Base-by-base conservation (phyloP, 2,888 invertebrate species). In the Drosophila borborema region DNA sequence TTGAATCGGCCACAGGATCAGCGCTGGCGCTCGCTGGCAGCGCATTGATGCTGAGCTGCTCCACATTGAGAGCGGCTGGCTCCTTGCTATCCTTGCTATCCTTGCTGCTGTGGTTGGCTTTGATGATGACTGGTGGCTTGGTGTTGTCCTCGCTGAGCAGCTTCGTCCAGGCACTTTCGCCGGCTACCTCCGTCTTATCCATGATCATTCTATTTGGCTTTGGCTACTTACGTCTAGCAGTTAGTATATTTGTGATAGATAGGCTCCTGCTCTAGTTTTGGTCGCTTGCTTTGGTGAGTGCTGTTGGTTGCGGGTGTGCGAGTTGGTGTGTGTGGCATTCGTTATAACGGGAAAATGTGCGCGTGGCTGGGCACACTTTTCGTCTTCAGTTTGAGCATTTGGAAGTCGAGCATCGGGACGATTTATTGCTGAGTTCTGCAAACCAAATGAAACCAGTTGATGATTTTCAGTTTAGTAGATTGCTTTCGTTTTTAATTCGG, bases 141-240 rank as follows among this genome's bases (percentile, higher is more conserved):
- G 67, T 72, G 58, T 67, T 80, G 36, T 92, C 91, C 70, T 92
- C 92, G 61, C 89, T 90, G 64, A 93, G 85, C 63, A 93, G 82
- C 80, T 93, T 92, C 1, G 92, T 92, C 93, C 93, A 93, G 59
- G 93, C 92, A 67, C 91, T 87, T 72, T 93, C 93, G 60, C 46
- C 54, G 18, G 87, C 73, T 67, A 85, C 85, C 55, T 93, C 92
- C 67, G 91, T 78, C 74, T 91, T 92, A 72, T 93, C 93, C 74
- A 92, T 92, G 82, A 93, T 92, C 92, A 93, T 92, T 82, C 80
- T 89, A 46, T 89, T 81, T 80, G 79, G 81, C 74, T 74, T 77
- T 74, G 61, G 54, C 78, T 79, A 79, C 51, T 77, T 63, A 71
- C 34, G 41, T 43, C 46, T 70, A 69, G 64, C 28, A 16, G 18